phyloP scores from a whole-genome alignment of 2,797 vertebrate genomes.

The Scolopax rusticola region DNA sequence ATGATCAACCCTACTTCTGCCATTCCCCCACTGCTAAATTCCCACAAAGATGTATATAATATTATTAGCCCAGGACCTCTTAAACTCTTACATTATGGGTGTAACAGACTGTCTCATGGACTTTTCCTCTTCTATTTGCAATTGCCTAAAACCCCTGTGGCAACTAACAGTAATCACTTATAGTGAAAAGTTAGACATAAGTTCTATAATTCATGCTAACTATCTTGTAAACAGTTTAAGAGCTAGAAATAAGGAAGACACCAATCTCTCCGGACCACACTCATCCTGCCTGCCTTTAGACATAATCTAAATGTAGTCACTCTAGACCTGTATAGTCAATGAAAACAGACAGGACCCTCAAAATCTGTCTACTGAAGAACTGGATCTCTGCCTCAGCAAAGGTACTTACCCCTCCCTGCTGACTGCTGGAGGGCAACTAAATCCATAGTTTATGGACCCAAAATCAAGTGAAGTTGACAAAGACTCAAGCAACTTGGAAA shows the following conservation, averaged over 20 bases:
- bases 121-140: neutral
- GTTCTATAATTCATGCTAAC: neutral
- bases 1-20: neutral
- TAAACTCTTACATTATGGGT: neutral
- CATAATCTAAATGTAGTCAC: neutral
- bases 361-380: neutral
- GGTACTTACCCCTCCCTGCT: neutral
- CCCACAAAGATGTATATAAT: neutral
- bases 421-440: neutral
- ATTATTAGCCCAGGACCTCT: neutral
- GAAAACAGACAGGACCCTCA: neutral
- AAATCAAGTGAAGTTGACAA: neutral
- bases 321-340: neutral
- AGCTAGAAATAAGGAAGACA: neutral
- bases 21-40: neutral
- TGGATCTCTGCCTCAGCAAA: neutral
- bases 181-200: neutral
- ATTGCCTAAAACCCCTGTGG: neutral
- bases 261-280: neutral
- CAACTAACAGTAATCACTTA: neutral
- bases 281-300: neutral
- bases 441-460: neutral
- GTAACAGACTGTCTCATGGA: neutral
- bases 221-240: neutral
- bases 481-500: neutral